Evolutionary conservation across 2,113 vertebrate species (phyloP).

Genomic region (Cryptoleucopteryx plumbea): DNA sequence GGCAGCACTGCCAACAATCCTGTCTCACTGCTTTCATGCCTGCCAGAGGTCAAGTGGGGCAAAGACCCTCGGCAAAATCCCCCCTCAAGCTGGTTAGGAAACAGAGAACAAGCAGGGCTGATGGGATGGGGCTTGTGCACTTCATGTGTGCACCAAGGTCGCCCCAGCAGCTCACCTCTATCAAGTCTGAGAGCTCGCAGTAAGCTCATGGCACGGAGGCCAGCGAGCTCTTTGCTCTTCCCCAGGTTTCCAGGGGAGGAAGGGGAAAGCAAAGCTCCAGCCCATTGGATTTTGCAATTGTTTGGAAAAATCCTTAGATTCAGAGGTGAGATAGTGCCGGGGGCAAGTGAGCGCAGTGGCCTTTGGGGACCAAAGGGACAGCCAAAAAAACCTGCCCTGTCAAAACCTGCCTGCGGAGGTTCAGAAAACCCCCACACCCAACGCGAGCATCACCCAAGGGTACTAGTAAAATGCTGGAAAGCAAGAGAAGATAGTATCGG

Average conservation of each 20-base stretch:
- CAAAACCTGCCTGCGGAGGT: neutral
- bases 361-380: neutral
- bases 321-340: neutral
- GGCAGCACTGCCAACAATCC: rapidly evolving
- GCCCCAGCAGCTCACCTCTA: neutral
- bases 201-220: neutral
- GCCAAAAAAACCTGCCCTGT: neutral
- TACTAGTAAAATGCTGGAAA: constrained; percentile 36
- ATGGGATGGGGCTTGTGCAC: neutral
- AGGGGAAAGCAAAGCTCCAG: neutral
- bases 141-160: neutral
- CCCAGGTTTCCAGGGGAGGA: neutral
- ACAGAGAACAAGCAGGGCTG: neutral
- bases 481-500: constrained; percentile 19
- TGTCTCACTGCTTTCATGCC: neutral
- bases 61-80: neutral
- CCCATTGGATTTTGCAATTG: neutral
- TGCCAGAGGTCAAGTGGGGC: neutral
- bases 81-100: neutral
- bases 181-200: neutral
- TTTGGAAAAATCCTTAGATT: constrained; percentile 26
- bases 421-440: neutral
- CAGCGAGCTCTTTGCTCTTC: neutral
- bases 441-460: neutral
- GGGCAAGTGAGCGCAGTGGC: neutral